A percentile compares a stretch with the other conserved stretches of the same genome.
Conservation (phyloP, 2,888 invertebrate genomes). For the Dascillus cervinus region DNA sequence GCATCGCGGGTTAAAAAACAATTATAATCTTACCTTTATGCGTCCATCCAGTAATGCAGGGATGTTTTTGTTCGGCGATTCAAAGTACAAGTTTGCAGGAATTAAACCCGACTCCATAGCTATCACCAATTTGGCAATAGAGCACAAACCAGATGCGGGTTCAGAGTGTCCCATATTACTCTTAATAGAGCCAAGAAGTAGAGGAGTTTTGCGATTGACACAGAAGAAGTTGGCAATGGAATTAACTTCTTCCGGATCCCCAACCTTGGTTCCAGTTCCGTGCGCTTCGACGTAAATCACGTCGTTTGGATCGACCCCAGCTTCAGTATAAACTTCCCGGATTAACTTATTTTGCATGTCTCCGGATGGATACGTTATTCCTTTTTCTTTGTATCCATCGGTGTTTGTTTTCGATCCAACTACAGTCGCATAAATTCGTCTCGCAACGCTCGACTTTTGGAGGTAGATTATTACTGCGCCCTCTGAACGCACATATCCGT, state of each 20-base stretch:
- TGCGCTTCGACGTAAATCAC: conserved; percentile 95
- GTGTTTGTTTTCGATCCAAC: conserved; percentile 86
- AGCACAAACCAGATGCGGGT: conserved; percentile 85
- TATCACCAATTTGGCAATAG: conserved; percentile 83
- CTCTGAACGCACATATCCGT: conserved; percentile 89
- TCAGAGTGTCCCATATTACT: conserved; percentile 99
- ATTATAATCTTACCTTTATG: conserved; percentile 52
- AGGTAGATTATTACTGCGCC: conserved; percentile 75
- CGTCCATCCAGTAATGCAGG: conserved; percentile 85
- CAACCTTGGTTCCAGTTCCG: conserved; percentile 95
- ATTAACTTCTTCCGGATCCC: conserved; percentile 98
- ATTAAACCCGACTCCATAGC: conserved; percentile 88
- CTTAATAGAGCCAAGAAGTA: conserved; percentile 93
- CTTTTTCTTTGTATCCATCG: conserved; percentile 87
- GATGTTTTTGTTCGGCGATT: conserved; percentile 80
- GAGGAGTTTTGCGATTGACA: conserved; percentile 66
- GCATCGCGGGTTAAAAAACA: neutral
- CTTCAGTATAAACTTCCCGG: conserved; percentile 79
- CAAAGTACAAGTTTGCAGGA: conserved; percentile 87
- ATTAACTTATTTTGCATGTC: conserved; percentile 74
- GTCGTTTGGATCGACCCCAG: conserved; percentile 70
- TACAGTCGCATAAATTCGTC: conserved; percentile 78
- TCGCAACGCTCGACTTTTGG: conserved; percentile 69
- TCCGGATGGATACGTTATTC: conserved; percentile 80
- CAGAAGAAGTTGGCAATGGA: conserved; percentile 90